Conservation (phyloP, 37 sponge, comb jelly and placozoan species). For the Cladorhizidae sp. region DNA sequence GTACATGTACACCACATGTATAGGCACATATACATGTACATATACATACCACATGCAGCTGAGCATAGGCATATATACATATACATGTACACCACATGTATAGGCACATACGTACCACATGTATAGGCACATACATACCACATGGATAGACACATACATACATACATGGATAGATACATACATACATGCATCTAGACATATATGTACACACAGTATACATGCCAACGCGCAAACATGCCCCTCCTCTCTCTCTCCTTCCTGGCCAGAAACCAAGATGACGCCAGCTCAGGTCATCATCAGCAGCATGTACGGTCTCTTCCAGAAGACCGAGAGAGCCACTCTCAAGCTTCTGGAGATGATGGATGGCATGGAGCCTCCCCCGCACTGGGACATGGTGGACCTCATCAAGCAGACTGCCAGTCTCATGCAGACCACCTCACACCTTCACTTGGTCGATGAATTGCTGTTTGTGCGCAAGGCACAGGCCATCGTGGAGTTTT, state of each 20-base stretch:
- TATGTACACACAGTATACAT: too few relatives aligned
- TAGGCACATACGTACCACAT: too few relatives aligned
- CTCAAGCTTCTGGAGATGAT: conserved; percentile 36
- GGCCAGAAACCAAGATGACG: conserved; percentile 14
- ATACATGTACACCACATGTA: too few relatives aligned
- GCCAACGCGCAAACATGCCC: too few relatives aligned
- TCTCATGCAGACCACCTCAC: conserved; percentile 64
- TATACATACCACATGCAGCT: too few relatives aligned
- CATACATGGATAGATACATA: too few relatives aligned
- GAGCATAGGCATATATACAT: too few relatives aligned
- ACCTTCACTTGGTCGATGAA: conserved; percentile 61
- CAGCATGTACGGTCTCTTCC: conserved; percentile 58
- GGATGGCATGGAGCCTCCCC: conserved; percentile 57
- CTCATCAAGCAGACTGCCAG: conserved; percentile 69
- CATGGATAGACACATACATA: too few relatives aligned
- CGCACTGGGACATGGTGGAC: conserved; percentile 65
- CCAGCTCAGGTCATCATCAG: conserved; percentile 65
- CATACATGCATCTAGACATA: too few relatives aligned
- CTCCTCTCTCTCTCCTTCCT: not conserved
- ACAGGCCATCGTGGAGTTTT: conserved; percentile 73
- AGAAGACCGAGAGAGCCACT: conserved; percentile 39
- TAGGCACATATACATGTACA: too few relatives aligned
- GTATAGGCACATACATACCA: too few relatives aligned
- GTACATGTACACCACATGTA: not conserved
- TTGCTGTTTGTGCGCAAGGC: conserved; percentile 76